A percentile compares a stretch with the other conserved stretches of the same genome.
phyloP scores from a whole-genome alignment of 2,113 vertebrate species.

The Tachysurus fulvidraco region DNA sequence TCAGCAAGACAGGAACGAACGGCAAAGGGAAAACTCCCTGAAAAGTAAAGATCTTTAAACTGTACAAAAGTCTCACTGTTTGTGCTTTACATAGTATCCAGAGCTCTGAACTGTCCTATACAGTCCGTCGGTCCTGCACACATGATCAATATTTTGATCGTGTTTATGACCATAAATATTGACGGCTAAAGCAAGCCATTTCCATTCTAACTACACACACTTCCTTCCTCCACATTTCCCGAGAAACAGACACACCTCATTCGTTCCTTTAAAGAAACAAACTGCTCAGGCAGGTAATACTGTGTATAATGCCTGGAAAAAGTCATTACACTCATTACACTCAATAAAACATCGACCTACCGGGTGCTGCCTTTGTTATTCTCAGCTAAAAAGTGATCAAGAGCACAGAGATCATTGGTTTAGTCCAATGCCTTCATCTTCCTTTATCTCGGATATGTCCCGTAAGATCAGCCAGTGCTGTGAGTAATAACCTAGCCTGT shows the following conservation, averaged over 20 bases:
- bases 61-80: background rate
- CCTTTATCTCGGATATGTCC: background rate
- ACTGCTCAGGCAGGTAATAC: background rate
- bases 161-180: background rate
- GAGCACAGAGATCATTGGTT: background rate
- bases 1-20: background rate
- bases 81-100: background rate
- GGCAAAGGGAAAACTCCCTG: slow-evolving; percentile 1
- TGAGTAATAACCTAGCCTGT: slow-evolving; percentile 2
- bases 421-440: slow-evolving; percentile 21
- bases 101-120: background rate
- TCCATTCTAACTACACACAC: background rate
- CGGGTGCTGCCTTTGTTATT: background rate
- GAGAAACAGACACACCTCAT: background rate
- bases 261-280: background rate
- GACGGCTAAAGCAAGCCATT: too few species aligned
- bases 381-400: background rate
- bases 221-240: background rate
- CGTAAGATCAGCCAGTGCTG: background rate
- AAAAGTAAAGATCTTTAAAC: background rate
- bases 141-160: background rate
- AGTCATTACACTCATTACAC: background rate
- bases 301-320: background rate
- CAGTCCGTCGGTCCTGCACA: background rate
- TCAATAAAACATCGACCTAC: slow-evolving; percentile 1